Percentiles rank a stretch among this genome's conserved stretches.
phyloP scores from a whole-genome alignment of 1,140 invertebrate genomes.

The Heliothis subflexa region DNA sequence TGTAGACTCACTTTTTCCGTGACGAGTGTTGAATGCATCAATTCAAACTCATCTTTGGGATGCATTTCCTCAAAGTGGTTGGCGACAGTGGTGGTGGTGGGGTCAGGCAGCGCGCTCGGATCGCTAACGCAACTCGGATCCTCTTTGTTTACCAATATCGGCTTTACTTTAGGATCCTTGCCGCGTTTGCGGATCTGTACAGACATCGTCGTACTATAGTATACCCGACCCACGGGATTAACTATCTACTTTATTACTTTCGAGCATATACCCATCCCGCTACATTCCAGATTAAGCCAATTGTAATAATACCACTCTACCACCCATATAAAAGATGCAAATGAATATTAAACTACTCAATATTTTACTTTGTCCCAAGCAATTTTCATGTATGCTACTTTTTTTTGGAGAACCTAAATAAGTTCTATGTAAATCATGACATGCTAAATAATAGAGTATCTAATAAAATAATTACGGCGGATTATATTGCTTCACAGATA shows the following conservation, averaged over 20 bases:
- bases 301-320: neutral
- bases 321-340: neutral
- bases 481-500: too few relatives aligned
- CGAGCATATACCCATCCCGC: neutral
- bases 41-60: slow-evolving; percentile 93
- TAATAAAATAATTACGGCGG: too few relatives aligned
- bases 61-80: slow-evolving; percentile 93
- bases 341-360: too few relatives aligned
- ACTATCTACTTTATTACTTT: neutral
- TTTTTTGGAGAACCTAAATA: too few relatives aligned
- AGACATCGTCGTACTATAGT: slow-evolving; percentile 55
- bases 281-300: neutral
- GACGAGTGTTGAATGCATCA: slow-evolving; percentile 82
- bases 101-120: slow-evolving; percentile 69
- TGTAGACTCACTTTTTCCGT: slow-evolving; percentile 83
- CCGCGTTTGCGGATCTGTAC: slow-evolving; percentile 85
- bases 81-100: slow-evolving; percentile 60
- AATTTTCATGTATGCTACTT: too few relatives aligned
- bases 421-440: too few relatives aligned
- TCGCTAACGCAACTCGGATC: slow-evolving; percentile 86
- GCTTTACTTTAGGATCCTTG: slow-evolving; percentile 86
- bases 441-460: too few relatives aligned
- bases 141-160: slow-evolving; percentile 85
- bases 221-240: neutral
- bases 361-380: too few relatives aligned